These are phyloP conservation scores for Pseudomyrmex sp. DNA, from an alignment of 1,140 invertebrate genomes.

Conservation along the genomic window DNA sequence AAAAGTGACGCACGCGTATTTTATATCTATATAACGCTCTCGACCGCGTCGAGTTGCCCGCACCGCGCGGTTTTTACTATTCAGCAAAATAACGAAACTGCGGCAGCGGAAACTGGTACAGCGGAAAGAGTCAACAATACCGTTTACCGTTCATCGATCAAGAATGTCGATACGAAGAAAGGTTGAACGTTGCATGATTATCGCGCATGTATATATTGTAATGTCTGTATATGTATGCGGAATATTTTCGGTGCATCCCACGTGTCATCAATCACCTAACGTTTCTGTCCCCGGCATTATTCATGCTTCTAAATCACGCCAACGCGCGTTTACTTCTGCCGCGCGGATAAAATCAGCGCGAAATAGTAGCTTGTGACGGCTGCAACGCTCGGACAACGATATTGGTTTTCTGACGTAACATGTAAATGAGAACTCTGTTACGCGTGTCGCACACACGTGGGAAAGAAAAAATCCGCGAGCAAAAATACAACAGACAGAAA, in stretches of 20 bases:
- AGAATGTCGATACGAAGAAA: constrained; percentile 26
- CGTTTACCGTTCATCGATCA: constrained; percentile 41
- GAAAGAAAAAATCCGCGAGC: constrained; percentile 25
- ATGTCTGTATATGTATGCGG: constrained; percentile 21
- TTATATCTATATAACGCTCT: not conserved
- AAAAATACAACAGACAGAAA: not conserved
- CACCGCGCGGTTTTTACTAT: not conserved
- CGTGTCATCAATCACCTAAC: constrained; percentile 44
- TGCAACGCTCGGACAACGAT: not conserved
- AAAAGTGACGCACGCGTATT: not conserved
- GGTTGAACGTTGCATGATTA: constrained; percentile 22
- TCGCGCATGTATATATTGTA: constrained; percentile 38
- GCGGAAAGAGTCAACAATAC: constrained; percentile 6
- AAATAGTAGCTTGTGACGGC: constrained; percentile 6
- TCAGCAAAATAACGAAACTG: not conserved
- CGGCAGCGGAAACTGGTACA: too few species aligned
- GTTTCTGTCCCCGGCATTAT: constrained; percentile 35
- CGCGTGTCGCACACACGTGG: not conserved
- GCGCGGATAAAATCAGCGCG: constrained; percentile 19
- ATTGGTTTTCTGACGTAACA: constrained; percentile 12
- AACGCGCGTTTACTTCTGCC: constrained; percentile 30
- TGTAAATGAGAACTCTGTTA: constrained; percentile 28
- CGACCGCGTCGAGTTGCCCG: not conserved
- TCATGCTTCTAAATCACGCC: constrained; percentile 49
- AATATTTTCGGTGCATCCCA: constrained; percentile 25